Evolutionary conservation across 2,888 invertebrate species (phyloP).

Genomic region (Habroteleia sp.): DNA sequence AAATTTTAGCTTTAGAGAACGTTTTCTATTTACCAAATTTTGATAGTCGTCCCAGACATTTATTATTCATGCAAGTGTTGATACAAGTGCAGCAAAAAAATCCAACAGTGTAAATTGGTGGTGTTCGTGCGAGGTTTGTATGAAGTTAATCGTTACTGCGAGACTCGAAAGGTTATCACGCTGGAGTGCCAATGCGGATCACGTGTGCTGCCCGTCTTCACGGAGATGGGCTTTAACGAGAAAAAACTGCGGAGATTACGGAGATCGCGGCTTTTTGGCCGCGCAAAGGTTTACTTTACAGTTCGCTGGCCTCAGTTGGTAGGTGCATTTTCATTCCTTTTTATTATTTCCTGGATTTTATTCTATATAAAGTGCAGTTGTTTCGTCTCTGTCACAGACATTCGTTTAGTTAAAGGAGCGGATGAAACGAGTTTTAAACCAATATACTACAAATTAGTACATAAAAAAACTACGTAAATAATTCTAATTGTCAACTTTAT

Average conservation of each 20-base stretch:
- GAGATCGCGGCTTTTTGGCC: constrained; percentile 84
- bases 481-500: too few species aligned
- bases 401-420: too few species aligned
- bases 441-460: too few species aligned
- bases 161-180: constrained; percentile 72
- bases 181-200: constrained; percentile 80
- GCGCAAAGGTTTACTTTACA: constrained; percentile 84
- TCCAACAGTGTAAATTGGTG: constrained; percentile 28
- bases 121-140: constrained; percentile 58
- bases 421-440: too few species aligned
- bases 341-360: background rate
- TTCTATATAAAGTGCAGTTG: too few species aligned
- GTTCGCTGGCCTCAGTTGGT: constrained; percentile 85
- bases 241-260: constrained; percentile 83
- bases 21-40: background rate
- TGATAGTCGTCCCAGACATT: background rate
- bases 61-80: background rate
- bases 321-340: constrained; percentile 67
- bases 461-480: too few species aligned
- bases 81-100: constrained; percentile 12
- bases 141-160: constrained; percentile 68
- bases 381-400: too few species aligned
- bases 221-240: constrained; percentile 82
- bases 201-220: constrained; percentile 78
- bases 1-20: too few species aligned